Evolutionary conservation across 2,888 invertebrate genomes (phyloP), one percentile per base, ranked within the genome.

Genomic region (Odontothrips loti): DNA sequence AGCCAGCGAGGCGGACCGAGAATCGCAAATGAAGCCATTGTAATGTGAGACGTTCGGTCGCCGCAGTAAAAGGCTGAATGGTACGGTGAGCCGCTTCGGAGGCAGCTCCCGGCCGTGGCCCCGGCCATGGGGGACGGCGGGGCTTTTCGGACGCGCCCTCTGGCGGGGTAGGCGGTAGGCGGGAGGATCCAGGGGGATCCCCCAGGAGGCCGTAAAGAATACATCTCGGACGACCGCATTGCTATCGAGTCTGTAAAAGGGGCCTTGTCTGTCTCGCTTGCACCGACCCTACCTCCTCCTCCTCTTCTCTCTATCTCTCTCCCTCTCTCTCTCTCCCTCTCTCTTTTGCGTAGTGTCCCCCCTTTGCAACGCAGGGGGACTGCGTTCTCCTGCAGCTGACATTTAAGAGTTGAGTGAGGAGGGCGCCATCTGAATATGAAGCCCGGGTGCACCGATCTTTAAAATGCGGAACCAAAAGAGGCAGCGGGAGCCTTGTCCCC

Each of bases 1-100:
- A 43, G 34, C 34, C 34, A 6, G 2, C 34, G 34, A 43, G 34
- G 34, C 15, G 58, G 58, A 17, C 58, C 17, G 58, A 58, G 58
- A 58, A 58, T 58, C 58, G 58, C 58, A 58, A 58, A 58, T 58
- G 58, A 58, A 58, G 58, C 58, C n/a, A 58, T 58, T 58, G 58
- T 58, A 58, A 58, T 58, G 58, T 58, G 58, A 58, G 58, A 58
- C 58, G 58, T 58, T 58, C 58, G 58, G 58, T 58, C 58, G 17
- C 20, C 17, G 58, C 58, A 58, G n/a, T 58, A 58, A 58, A 58
- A 58, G 58, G 58, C 58, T 58, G 58, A 58, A 58, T 58, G 58
- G 58, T 58, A 17, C n/a, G 58, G 58, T 58, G n/a, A 20, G 58
- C 58, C 58, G 34, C 34, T 6, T 2, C 34, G 34, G 34, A 43